A percentile compares a stretch with the other conserved stretches of the same genome.
These are phyloP conservation scores for Lepeophtheirus salmonis DNA, from an alignment of 1,140 invertebrate species.

Conservation along the genomic window DNA sequence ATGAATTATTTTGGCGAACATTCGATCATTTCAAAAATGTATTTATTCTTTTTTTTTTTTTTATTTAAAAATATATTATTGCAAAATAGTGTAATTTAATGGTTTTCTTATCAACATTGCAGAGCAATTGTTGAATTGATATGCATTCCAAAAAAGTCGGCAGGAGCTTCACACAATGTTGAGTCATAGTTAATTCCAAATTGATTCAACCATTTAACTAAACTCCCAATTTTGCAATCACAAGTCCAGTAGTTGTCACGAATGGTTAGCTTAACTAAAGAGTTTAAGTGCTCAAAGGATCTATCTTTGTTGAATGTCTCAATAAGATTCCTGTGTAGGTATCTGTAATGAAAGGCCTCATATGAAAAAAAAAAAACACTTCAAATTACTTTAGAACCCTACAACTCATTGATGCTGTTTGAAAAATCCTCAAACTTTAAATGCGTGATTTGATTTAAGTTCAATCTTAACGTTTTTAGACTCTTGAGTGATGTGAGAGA, in stretches of 20 bases:
- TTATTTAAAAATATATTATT: neutral
- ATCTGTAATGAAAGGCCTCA: neutral
- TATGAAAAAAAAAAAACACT: too few species aligned
- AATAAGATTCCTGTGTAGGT: neutral
- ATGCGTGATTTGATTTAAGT: neutral
- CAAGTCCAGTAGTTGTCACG: neutral
- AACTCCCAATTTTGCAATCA: neutral
- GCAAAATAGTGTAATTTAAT: neutral
- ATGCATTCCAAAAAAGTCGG: neutral
- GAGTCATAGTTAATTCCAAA: neutral
- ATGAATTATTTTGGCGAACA: too few species aligned
- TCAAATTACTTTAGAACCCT: too few species aligned
- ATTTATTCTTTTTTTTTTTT: too few species aligned
- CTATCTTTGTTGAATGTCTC: neutral
- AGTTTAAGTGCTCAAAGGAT: neutral
- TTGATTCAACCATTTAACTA: neutral
- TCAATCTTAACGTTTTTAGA: neutral
- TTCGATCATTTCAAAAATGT: too few species aligned
- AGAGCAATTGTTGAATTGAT: neutral
- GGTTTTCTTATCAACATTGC: neutral
- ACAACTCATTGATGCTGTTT: neutral
- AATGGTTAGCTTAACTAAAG: neutral
- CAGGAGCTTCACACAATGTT: neutral
- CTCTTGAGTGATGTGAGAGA: neutral
- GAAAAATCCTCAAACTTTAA: neutral